These are phyloP conservation scores for Zaprionus lineosus DNA, from an alignment of 2,888 invertebrate species.

Conservation along the genomic window DNA sequence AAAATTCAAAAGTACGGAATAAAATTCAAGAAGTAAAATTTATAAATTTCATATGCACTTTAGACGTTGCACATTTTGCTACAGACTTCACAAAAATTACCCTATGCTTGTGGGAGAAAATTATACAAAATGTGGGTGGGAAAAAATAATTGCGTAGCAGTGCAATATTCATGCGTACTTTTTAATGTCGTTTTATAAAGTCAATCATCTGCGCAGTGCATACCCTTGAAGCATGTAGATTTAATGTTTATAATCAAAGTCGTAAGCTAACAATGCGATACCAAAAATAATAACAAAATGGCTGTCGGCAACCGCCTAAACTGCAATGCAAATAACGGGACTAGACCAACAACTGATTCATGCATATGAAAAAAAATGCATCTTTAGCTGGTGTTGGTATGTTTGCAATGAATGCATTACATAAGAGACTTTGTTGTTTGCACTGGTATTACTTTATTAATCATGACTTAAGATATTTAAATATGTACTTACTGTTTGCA, in stretches of 20 bases:
- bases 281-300: background rate
- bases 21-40: too few species aligned
- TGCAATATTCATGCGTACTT: conserved; percentile 10
- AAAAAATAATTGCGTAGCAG: conserved; percentile 18
- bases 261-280: background rate
- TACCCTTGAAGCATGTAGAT: background rate
- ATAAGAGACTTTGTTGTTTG: conserved; percentile 28
- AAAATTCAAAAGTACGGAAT: too few species aligned
- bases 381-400: background rate
- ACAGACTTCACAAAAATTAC: too few species aligned
- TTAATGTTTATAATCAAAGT: conserved; percentile 66
- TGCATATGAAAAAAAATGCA: conserved; percentile 5
- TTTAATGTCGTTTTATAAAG: conserved; percentile 9
- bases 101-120: too few species aligned
- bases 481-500: conserved; percentile 43
- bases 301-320: too few species aligned
- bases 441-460: conserved; percentile 4
- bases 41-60: too few species aligned
- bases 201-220: conserved; percentile 2
- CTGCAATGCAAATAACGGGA: too few species aligned
- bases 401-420: conserved; percentile 32
- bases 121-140: background rate
- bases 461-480: background rate
- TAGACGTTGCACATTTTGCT: too few species aligned
- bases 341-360: conserved; percentile 13